A percentile compares a stretch with the other conserved stretches of the same genome.
These are phyloP conservation scores for Drosophila kanapiae DNA, from an alignment of 1,140 invertebrate genomes.

Conservation along the genomic window DNA sequence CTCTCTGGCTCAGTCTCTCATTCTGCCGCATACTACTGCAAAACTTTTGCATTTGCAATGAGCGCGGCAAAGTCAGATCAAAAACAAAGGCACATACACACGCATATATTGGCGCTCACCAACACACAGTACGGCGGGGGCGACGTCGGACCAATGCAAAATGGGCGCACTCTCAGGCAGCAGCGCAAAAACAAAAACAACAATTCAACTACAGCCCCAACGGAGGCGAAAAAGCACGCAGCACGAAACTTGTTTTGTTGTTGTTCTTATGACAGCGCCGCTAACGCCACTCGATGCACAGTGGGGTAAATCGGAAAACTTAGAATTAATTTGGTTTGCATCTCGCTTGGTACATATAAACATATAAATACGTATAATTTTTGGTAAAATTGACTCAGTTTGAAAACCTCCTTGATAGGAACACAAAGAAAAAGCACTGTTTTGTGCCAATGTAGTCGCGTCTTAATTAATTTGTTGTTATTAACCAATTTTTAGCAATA, in stretches of 20 bases:
- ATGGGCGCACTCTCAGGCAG: constrained; percentile 44
- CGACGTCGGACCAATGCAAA: constrained; percentile 58
- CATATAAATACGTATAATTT: too few relatives aligned
- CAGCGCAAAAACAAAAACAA: constrained; percentile 22
- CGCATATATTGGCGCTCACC: constrained; percentile 13
- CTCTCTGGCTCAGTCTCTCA: not conserved
- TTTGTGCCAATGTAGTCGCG: too few relatives aligned
- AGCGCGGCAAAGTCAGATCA: constrained; percentile 50
- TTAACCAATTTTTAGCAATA: too few relatives aligned
- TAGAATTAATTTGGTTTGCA: not conserved
- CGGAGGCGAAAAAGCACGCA: constrained; percentile 37
- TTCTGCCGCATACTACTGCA: constrained; percentile 50
- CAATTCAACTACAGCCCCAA: constrained; percentile 18
- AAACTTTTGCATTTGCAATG: constrained; percentile 73
- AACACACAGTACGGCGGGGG: constrained; percentile 33
- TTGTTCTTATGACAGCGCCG: constrained; percentile 35
- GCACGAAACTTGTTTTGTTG: constrained; percentile 38
- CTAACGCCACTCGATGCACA: constrained; percentile 16
- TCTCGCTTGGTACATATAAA: not conserved
- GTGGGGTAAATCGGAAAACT: not conserved
- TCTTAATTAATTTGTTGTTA: too few relatives aligned
- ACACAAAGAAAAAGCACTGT: too few relatives aligned
- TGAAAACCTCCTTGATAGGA: too few relatives aligned
- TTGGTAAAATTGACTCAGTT: too few relatives aligned
- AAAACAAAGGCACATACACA: constrained; percentile 58